Evolutionary conservation across 2,888 invertebrate genomes (phyloP).

Genomic region (Pachymerium ferrugineum): DNA sequence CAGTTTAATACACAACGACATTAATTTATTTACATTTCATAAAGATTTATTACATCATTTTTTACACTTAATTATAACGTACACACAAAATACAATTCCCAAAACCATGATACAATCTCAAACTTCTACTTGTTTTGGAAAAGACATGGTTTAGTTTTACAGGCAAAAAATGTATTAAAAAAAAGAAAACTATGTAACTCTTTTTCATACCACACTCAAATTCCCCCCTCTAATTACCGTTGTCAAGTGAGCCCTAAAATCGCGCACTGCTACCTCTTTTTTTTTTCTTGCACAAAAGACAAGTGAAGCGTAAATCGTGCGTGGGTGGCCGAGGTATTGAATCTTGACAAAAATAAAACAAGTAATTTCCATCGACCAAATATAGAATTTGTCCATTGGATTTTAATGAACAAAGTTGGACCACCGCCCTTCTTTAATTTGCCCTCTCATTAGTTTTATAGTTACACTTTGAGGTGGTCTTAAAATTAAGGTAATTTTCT

Average conservation of each 20-base stretch:
- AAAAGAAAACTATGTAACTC: neutral
- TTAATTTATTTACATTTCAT: neutral
- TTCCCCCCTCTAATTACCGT: constrained; percentile 5
- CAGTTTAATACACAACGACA: too few species aligned
- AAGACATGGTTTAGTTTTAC: too few species aligned
- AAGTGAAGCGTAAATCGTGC: constrained; percentile 6
- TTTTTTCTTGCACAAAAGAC: neutral
- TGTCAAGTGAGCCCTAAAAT: constrained; percentile 1
- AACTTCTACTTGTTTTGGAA: neutral
- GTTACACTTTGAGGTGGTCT: constrained; percentile 20
- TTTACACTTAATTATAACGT: neutral
- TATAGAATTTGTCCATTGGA: neutral
- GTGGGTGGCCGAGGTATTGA: neutral
- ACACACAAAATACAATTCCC: neutral
- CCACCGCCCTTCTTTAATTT: constrained; percentile 16
- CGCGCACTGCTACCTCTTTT: neutral
- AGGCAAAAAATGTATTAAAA: neutral
- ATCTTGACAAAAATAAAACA: neutral
- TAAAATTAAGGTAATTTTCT: neutral
- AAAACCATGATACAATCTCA: neutral
- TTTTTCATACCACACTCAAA: neutral
- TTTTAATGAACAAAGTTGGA: neutral
- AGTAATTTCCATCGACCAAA: neutral
- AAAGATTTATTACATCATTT: neutral
- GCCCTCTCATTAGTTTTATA: constrained; percentile 13